Conservation (phyloP, 2,113 vertebrate species). For the Bujurquina vittata region DNA sequence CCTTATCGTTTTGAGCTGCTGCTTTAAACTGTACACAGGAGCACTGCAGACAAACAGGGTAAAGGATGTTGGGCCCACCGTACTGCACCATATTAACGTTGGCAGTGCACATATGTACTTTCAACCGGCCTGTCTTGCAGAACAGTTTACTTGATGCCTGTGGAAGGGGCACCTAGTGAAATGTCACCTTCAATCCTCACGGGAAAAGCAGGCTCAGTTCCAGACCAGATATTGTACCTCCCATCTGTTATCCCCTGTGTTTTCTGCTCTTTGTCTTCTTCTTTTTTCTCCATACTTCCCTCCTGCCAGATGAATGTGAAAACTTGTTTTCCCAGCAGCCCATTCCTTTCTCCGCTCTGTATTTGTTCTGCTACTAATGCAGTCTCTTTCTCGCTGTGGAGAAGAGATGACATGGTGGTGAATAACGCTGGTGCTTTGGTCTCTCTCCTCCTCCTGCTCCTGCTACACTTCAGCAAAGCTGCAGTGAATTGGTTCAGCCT, state of each 20-base stretch:
- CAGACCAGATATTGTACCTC: constrained; percentile 33
- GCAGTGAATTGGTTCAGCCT: constrained; percentile 39
- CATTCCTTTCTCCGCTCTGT: not conserved
- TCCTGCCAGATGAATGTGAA: constrained; percentile 21
- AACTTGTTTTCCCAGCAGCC: constrained; percentile 30
- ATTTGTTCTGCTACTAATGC: constrained; percentile 54
- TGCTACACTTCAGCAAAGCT: constrained; percentile 37
- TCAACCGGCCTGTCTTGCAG: not conserved
- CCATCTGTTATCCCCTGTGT: constrained; percentile 43
- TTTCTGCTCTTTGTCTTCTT: constrained; percentile 23
- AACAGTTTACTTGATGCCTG: not conserved
- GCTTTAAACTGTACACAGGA: not conserved
- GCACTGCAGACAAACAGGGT: not conserved
- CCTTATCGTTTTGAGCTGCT: not conserved
- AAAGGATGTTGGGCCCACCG: not conserved
- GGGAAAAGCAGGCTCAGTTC: constrained; percentile 24
- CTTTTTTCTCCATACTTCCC: not conserved
- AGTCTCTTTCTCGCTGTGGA: constrained; percentile 27
- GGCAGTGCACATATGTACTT: not conserved
- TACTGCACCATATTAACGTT: constrained; percentile 11
- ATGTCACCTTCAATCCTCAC: constrained; percentile 36
- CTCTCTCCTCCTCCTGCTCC: constrained; percentile 36
- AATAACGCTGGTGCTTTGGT: constrained; percentile 22
- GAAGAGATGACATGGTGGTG: constrained; percentile 27
- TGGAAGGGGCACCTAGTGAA: constrained; percentile 18